phyloP scores from a whole-genome alignment of 2,113 vertebrate species.

The Brachyhypopomus gauderio region DNA sequence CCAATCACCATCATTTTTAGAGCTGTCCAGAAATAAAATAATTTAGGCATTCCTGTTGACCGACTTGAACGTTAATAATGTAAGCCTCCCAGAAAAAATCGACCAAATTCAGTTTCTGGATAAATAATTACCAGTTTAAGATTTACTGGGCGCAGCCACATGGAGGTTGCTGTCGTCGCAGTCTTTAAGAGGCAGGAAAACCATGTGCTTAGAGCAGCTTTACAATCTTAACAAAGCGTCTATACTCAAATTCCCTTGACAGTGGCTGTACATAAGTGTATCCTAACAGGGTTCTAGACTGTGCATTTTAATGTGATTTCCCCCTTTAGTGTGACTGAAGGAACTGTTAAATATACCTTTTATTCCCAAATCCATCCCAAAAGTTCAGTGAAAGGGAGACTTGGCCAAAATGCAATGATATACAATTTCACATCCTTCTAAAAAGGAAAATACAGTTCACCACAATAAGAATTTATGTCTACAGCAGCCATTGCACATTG shows the following conservation, averaged over 20 bases:
- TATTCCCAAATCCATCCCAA: no score
- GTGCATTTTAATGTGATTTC: background rate
- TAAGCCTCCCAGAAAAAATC: no score
- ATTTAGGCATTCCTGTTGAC: no score
- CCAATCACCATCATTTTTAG: background rate
- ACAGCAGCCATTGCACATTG: background rate
- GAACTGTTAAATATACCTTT: no score
- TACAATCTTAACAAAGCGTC: no score
- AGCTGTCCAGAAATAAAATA: no score
- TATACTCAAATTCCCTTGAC: background rate
- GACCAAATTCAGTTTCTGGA: no score
- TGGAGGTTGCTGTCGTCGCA: no score
- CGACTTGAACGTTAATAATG: background rate
- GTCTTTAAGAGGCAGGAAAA: background rate
- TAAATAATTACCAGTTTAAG: no score
- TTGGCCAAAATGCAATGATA: background rate
- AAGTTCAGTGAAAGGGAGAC: background rate
- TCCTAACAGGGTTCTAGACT: background rate
- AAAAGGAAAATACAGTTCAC: background rate
- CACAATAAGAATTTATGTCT: background rate
- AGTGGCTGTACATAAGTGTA: constrained; percentile 4
- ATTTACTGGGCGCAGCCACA: no score
- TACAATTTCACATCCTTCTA: background rate
- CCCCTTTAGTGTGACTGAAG: no score
- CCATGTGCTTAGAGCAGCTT: no score